phyloP scores from a whole-genome alignment of 2,797 vertebrate genomes.

The Morus bassanus region DNA sequence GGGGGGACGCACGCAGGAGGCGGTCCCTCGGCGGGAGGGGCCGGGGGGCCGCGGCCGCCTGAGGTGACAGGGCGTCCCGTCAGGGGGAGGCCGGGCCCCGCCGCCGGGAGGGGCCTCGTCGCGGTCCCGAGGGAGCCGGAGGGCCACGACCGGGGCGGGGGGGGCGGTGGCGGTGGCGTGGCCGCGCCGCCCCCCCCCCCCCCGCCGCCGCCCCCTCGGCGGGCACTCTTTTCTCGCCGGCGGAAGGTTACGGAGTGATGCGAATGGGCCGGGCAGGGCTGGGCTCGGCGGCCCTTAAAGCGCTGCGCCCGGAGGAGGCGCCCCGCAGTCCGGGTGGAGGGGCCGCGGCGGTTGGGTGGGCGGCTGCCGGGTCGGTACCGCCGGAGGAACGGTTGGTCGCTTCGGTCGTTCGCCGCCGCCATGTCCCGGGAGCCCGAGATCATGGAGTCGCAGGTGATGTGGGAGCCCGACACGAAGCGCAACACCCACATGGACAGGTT shows the following conservation, averaged over 20 bases:
- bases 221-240: conserved; percentile 31
- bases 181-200: not conserved
- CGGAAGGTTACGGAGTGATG: not conserved
- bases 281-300: rapidly evolving
- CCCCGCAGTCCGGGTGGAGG: rapidly evolving
- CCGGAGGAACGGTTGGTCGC: not conserved
- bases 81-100: too few species aligned
- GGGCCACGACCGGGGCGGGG: too few species aligned
- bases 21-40: not conserved
- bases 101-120: too few species aligned
- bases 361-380: too few species aligned
- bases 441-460: conserved; percentile 88
- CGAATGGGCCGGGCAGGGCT: rapidly evolving
- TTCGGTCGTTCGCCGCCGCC: not conserved
- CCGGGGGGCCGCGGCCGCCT: too few species aligned
- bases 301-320: not conserved
- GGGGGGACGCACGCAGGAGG: too few species aligned
- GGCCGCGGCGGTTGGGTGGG: rapidly evolving
- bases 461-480: conserved; percentile 94
- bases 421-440: conserved; percentile 87
- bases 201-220: not conserved
- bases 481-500: conserved; percentile 91
- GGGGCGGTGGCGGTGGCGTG: not conserved
- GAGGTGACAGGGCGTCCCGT: too few species aligned
- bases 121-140: too few species aligned